These are phyloP conservation scores for Erebia epiphron DNA, from an alignment of 2,888 invertebrate species.

Conservation along the genomic window DNA sequence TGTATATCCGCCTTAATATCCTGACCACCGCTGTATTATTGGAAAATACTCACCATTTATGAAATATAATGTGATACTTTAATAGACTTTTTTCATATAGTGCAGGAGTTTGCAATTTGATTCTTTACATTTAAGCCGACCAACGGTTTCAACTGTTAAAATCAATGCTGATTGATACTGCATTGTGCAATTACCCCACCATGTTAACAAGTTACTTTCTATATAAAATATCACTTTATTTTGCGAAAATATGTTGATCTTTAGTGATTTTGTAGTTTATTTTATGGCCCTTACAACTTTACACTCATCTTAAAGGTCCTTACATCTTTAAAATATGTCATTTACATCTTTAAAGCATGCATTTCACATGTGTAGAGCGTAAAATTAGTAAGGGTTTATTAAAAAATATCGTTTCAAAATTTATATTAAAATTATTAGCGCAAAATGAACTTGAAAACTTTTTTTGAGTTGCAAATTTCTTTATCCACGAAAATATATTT, in stretches of 20 bases:
- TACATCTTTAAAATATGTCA: not conserved
- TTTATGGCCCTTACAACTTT: not conserved
- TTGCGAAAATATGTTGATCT: not conserved
- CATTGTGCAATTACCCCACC: not conserved
- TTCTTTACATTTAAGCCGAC: not conserved
- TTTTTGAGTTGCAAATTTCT: not conserved
- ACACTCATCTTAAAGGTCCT: too few relatives aligned
- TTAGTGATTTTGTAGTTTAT: not conserved
- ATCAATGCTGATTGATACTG: not conserved
- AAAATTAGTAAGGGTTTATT: not conserved
- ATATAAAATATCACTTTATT: not conserved
- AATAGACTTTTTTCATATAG: not conserved
- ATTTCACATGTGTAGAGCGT: not conserved
- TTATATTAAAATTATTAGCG: not conserved
- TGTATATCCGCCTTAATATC: not conserved
- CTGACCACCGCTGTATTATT: not conserved
- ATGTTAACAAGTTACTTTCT: not conserved
- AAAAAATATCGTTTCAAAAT: conserved; percentile 7
- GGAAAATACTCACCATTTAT: not conserved
- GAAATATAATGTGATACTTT: not conserved
- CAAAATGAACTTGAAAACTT: conserved; percentile 9
- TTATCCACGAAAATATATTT: not conserved
- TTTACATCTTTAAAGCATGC: not conserved
- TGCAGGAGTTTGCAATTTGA: not conserved
- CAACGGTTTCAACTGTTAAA: not conserved